Conservation (phyloP, 2,888 invertebrate genomes). For the Leucophenga maculata region DNA sequence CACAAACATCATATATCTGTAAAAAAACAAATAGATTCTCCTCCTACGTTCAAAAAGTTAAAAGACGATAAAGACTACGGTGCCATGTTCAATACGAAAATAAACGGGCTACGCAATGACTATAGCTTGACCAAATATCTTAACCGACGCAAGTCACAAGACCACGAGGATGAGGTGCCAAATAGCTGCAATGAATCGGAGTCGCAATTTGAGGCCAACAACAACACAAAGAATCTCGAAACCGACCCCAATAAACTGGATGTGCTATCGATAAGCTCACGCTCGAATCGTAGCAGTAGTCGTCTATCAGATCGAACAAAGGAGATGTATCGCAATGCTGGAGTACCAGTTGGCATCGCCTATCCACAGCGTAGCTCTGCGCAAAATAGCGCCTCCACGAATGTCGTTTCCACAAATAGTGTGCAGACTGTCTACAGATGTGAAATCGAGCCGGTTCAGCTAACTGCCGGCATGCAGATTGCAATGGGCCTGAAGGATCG, state of each 20-base stretch:
- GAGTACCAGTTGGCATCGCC: slow-evolving; percentile 69
- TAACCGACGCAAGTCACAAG: slow-evolving; percentile 64
- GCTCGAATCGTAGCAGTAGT: slow-evolving; percentile 69
- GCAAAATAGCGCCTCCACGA: slow-evolving; percentile 42
- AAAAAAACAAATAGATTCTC: slow-evolving; percentile 32
- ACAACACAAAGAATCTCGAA: slow-evolving; percentile 51
- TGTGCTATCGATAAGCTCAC: slow-evolving; percentile 68
- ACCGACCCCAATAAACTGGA: slow-evolving; percentile 68
- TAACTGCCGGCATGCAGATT: slow-evolving; percentile 72
- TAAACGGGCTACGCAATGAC: slow-evolving; percentile 66
- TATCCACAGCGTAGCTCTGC: slow-evolving; percentile 67
- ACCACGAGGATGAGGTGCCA: slow-evolving; percentile 40
- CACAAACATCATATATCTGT: slow-evolving; percentile 19
- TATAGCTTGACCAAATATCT: slow-evolving; percentile 70
- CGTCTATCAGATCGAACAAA: slow-evolving; percentile 70
- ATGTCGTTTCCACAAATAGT: slow-evolving; percentile 54
- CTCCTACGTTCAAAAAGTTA: slow-evolving; percentile 32
- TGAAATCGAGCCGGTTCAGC: slow-evolving; percentile 68
- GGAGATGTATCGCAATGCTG: slow-evolving; percentile 69
- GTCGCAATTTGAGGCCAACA: slow-evolving; percentile 44
- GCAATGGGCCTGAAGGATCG: slow-evolving; percentile 72
- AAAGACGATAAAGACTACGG: slow-evolving; percentile 53
- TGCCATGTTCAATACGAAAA: slow-evolving; percentile 63
- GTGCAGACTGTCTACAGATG: slow-evolving; percentile 71
- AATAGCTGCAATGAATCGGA: slow-evolving; percentile 38